Conservation (phyloP, 2,888 invertebrate genomes). For the Criorhina ranunculi region DNA sequence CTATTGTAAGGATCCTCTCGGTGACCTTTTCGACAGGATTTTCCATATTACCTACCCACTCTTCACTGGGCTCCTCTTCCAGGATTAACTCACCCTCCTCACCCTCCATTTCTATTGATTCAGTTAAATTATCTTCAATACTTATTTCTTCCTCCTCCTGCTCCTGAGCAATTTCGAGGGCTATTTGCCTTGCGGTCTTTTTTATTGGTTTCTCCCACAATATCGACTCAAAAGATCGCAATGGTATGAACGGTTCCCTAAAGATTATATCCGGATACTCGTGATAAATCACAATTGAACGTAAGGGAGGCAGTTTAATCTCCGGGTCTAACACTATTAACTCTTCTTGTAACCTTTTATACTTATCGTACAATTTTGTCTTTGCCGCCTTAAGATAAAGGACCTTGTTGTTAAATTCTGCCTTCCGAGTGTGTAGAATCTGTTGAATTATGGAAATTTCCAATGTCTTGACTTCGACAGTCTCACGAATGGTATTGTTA, state of each 20-base stretch:
- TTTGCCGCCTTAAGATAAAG: conserved; percentile 35
- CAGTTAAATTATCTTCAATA: neutral
- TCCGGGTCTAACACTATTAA: conserved; percentile 78
- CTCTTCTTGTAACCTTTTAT: conserved; percentile 29
- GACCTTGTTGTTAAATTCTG: conserved; percentile 49
- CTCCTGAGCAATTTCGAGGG: conserved; percentile 50
- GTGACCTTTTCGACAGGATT: conserved; percentile 87
- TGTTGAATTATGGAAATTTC: conserved; percentile 57
- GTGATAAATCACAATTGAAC: conserved; percentile 78
- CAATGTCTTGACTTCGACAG: conserved; percentile 50
- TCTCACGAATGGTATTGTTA: conserved; percentile 54
- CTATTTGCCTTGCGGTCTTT: conserved; percentile 76
- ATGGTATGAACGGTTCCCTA: conserved; percentile 77
- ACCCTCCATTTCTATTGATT: conserved; percentile 11
- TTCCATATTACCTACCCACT: conserved; percentile 84
- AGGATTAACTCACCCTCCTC: conserved; percentile 76
- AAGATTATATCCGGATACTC: conserved; percentile 83
- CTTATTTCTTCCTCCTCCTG: conserved; percentile 2
- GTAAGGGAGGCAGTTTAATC: conserved; percentile 76
- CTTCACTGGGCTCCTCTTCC: conserved; percentile 61
- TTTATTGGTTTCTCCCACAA: conserved; percentile 77
- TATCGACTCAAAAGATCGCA: conserved; percentile 66
- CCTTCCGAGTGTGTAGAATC: conserved; percentile 36
- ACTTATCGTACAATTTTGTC: conserved; percentile 31
- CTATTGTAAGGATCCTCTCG: conserved; percentile 87